phyloP scores from a whole-genome alignment of 2,797 vertebrate genomes.

The Pseudocheirus occidentalis region DNA sequence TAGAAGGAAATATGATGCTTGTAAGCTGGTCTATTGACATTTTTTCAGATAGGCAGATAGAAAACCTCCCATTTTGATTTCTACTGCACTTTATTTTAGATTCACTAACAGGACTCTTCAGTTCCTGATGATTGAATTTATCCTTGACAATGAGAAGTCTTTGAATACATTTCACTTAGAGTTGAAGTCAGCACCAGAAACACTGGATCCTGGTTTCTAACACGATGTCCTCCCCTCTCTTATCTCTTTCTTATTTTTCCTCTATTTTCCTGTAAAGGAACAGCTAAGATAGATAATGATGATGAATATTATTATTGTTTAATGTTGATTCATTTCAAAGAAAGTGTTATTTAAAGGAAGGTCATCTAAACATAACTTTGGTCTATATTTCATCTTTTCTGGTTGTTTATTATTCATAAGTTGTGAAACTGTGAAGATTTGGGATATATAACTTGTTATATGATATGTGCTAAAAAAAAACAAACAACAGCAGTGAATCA shows the following conservation, averaged over 20 bases:
- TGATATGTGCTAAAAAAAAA: constrained; percentile 53
- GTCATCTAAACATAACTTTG: constrained; percentile 55
- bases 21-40: not conserved
- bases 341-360: constrained; percentile 63
- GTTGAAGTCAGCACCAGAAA: constrained; percentile 41
- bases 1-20: not conserved
- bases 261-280: constrained; percentile 39
- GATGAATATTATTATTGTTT: constrained; percentile 55
- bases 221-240: not conserved
- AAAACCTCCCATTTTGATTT: constrained; percentile 41
- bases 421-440: constrained; percentile 69
- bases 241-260: constrained; percentile 47
- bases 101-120: not conserved
- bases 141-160: constrained; percentile 6
- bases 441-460: constrained; percentile 58
- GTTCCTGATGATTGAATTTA: constrained; percentile 37
- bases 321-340: constrained; percentile 44
- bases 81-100: constrained; percentile 24
- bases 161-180: not conserved
- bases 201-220: constrained; percentile 10
- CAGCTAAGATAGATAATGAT: constrained; percentile 38
- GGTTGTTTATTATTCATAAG: constrained; percentile 61
- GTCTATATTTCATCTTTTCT: constrained; percentile 56
- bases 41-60: not conserved
- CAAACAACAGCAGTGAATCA: constrained; percentile 9